A percentile compares a stretch with the other conserved stretches of the same genome.
Evolutionary conservation across 2,113 vertebrate species (phyloP).

Genomic region (Origma solitaria): DNA sequence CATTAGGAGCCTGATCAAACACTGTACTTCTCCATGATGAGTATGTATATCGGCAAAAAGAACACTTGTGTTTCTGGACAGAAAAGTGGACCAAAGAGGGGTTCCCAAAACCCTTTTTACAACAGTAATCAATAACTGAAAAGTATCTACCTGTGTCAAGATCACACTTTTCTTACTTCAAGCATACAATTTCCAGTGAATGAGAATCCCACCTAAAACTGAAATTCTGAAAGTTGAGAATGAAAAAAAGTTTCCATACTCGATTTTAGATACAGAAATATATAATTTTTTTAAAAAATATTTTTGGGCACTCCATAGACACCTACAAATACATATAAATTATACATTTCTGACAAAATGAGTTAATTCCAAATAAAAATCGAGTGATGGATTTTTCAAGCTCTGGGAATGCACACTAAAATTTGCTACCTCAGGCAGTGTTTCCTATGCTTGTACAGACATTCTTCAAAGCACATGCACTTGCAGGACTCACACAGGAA

Average conservation of each 20-base stretch:
- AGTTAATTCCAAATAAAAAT: neutral
- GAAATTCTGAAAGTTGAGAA: fast-evolving
- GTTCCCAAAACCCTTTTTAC: neutral
- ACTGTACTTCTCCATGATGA: neutral
- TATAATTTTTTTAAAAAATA: neutral
- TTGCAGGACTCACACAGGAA: neutral
- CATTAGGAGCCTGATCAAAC: fast-evolving
- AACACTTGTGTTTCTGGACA: neutral
- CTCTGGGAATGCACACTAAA: fast-evolving
- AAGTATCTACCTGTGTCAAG: neutral
- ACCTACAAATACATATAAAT: neutral
- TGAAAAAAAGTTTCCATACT: neutral
- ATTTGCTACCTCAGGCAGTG: neutral
- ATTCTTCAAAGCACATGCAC: neutral
- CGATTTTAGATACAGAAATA: neutral
- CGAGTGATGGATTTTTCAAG: neutral
- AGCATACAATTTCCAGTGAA: neutral
- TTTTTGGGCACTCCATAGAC: neutral
- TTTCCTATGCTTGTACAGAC: neutral
- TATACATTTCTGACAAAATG: neutral
- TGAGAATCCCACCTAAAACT: neutral
- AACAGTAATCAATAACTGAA: neutral
- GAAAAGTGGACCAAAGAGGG: neutral
- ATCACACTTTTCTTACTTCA: neutral
- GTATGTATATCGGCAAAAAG: neutral